Conservation (phyloP, 2,888 invertebrate species). For the Lasioglossum zephyrum region DNA sequence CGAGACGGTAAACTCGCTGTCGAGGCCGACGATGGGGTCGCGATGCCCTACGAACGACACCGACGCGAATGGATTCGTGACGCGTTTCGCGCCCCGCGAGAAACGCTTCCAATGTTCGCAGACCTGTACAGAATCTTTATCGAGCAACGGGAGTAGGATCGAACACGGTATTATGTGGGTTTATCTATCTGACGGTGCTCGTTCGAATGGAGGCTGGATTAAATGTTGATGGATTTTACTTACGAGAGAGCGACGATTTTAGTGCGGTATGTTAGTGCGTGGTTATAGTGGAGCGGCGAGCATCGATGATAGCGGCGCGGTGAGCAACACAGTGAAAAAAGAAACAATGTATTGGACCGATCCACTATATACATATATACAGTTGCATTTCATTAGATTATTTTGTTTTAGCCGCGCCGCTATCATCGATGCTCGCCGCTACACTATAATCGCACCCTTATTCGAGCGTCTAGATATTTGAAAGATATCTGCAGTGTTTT, state of each 20-base stretch:
- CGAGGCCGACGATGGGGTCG: constrained; percentile 22
- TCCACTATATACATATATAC: no score
- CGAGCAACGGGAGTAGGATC: neutral
- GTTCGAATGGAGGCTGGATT: neutral
- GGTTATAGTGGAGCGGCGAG: no score
- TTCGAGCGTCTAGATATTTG: neutral
- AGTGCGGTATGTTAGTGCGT: no score
- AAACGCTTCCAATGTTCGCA: neutral
- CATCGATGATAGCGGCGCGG: no score
- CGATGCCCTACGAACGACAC: constrained; percentile 24
- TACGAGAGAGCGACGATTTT: neutral
- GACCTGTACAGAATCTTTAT: neutral
- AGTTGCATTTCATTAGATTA: no score
- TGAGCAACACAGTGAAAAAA: no score
- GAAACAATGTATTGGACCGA: no score
- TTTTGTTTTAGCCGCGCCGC: no score
- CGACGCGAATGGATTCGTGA: constrained; percentile 39
- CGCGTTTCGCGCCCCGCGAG: neutral
- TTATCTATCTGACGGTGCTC: constrained; percentile 7
- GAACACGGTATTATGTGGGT: neutral
- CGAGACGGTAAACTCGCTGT: constrained; percentile 28
- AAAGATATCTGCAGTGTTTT: neutral
- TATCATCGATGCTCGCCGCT: no score
- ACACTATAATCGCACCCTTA: no score
- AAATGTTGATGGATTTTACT: neutral